Percentiles rank a stretch among this genome's conserved stretches.
These are phyloP conservation scores for Microtus oregoni DNA, from an alignment of 2,113 vertebrate genomes.

Conservation along the genomic window DNA sequence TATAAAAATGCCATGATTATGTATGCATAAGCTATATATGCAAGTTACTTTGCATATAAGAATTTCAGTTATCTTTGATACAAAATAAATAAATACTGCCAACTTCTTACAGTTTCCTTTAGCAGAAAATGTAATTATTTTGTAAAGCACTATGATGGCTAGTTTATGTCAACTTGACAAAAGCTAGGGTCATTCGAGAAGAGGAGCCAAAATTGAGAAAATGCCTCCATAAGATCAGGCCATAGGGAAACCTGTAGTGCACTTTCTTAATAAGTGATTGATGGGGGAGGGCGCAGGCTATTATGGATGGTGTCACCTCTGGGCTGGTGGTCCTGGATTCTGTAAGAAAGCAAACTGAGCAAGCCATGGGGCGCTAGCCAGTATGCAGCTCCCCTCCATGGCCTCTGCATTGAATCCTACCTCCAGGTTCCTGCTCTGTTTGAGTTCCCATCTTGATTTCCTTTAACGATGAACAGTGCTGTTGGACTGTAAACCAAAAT, in stretches of 20 bases:
- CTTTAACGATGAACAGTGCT: not conserved
- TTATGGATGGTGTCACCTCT: not conserved
- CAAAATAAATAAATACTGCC: not conserved
- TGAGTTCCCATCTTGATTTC: not conserved
- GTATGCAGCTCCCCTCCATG: not conserved
- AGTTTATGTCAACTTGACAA: not conserved
- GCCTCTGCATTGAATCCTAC: not conserved
- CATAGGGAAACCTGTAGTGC: not conserved
- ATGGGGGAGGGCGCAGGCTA: not conserved
- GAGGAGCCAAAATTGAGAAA: not conserved
- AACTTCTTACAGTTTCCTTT: not conserved
- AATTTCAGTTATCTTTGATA: not conserved
- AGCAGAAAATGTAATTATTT: conserved; percentile 43
- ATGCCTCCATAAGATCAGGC: not conserved
- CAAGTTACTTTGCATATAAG: conserved; percentile 32
- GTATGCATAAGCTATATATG: not conserved
- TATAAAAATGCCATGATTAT: not conserved
- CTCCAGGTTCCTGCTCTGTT: not conserved
- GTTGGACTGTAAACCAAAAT: not conserved
- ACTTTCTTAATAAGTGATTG: not conserved
- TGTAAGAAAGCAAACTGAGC: not conserved
- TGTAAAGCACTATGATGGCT: not conserved
- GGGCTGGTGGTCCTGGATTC: not conserved
- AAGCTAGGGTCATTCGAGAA: not conserved
- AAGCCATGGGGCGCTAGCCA: not conserved